A percentile compares a stretch with the other conserved stretches of the same genome.
phyloP scores from a whole-genome alignment of 1,140 invertebrate species.

The Zaprionus kolodkinae region DNA sequence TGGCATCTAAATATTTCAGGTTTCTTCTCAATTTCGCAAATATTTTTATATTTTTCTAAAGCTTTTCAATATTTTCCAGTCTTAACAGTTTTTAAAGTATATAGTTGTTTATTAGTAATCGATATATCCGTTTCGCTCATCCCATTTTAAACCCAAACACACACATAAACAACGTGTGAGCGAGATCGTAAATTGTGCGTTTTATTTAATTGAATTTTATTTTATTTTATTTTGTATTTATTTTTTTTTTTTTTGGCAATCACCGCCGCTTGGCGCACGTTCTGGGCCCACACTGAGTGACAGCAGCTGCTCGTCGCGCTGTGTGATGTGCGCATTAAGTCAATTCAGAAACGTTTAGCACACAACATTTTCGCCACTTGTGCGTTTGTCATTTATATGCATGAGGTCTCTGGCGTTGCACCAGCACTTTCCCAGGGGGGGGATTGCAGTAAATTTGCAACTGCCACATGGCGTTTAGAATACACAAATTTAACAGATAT shows the following conservation, averaged over 20 bases:
- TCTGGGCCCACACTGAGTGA: slow-evolving; percentile 30
- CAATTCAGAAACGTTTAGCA: slow-evolving; percentile 80
- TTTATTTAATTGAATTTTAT: slow-evolving; percentile 70
- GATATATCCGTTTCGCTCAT: background rate
- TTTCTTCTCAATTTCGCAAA: background rate
- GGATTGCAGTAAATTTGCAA: background rate
- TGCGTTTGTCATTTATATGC: slow-evolving; percentile 61
- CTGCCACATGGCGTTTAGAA: background rate
- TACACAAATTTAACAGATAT: background rate
- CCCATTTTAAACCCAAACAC: background rate
- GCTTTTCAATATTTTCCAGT: background rate
- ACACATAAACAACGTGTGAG: background rate
- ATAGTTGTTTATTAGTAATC: background rate
- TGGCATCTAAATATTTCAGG: background rate
- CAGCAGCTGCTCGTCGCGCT: slow-evolving; percentile 41
- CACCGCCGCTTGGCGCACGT: slow-evolving; percentile 70
- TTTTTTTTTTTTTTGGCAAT: slow-evolving; percentile 68
- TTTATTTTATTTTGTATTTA: slow-evolving; percentile 62
- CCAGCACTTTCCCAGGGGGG: background rate
- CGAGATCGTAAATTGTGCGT: slow-evolving; percentile 30
- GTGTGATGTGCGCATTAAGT: slow-evolving; percentile 53
- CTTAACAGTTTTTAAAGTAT: background rate
- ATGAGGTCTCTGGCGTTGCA: slow-evolving; percentile 5
- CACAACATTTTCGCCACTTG: slow-evolving; percentile 69
- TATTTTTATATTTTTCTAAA: background rate